Percentiles rank a stretch among this genome's conserved stretches.
Conservation (phyloP, 2,888 invertebrate species). For the Syritta pipiens region DNA sequence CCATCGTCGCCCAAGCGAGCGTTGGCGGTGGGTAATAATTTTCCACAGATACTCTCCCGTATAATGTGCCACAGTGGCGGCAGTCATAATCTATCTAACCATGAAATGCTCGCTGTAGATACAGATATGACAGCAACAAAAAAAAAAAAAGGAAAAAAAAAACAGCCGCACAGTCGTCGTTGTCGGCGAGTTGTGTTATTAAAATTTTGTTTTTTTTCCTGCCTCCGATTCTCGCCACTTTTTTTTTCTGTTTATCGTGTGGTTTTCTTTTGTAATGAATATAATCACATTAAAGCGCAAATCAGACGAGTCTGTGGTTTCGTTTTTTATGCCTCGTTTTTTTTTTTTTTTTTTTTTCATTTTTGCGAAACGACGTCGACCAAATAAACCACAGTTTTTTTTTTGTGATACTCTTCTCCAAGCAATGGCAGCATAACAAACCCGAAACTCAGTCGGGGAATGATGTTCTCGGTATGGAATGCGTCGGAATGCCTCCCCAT, state of each 20-base stretch:
- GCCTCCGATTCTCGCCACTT: conserved; percentile 11
- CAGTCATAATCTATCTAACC: conserved; percentile 51
- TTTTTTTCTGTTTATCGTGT: conserved; percentile 31
- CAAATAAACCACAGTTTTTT: not conserved
- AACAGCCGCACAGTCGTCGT: conserved; percentile 15
- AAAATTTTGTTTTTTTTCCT: conserved; percentile 25
- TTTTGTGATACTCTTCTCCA: not conserved
- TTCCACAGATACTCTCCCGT: conserved; percentile 34
- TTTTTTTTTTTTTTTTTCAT: conserved; percentile 25
- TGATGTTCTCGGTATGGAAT: conserved; percentile 56
- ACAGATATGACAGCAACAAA: not conserved
- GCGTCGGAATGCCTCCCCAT: conserved; percentile 29
- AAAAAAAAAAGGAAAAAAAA: not conserved
- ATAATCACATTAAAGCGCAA: conserved; percentile 64
- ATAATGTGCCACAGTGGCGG: conserved; percentile 27
- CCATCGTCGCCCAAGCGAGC: no score
- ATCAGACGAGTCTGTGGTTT: conserved; percentile 65
- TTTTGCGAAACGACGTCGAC: conserved; percentile 40
- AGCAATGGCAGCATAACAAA: conserved; percentile 16
- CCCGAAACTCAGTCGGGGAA: conserved; percentile 39
- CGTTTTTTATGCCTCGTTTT: not conserved
- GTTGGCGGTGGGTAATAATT: conserved; percentile 38
- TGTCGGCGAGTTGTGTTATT: conserved; percentile 44
- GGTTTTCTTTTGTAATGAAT: conserved; percentile 66
- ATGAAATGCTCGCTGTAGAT: conserved; percentile 34